A percentile compares a stretch with the other conserved stretches of the same genome.
phyloP scores from a whole-genome alignment of 2,113 vertebrate species.

The Pholis gunnellus region DNA sequence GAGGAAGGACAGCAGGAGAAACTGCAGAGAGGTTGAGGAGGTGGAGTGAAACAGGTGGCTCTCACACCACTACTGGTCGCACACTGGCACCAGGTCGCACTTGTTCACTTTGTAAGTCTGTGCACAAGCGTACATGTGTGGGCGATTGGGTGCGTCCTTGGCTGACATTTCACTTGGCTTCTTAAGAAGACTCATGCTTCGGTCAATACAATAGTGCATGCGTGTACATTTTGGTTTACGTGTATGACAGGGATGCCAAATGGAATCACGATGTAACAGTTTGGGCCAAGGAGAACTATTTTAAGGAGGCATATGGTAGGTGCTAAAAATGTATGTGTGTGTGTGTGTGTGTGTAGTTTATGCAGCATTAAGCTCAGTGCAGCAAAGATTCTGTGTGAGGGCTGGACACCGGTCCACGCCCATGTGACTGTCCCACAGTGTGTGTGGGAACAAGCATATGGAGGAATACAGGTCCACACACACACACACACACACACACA shows the following conservation, averaged over 20 bases:
- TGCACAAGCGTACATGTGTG: constrained; percentile 26
- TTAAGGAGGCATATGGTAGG: constrained; percentile 38
- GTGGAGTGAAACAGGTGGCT: constrained; percentile 72
- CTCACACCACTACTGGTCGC: constrained; percentile 53
- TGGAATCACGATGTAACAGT: background rate
- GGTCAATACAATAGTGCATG: background rate
- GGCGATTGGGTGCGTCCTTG: constrained; percentile 44
- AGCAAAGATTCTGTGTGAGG: constrained; percentile 29
- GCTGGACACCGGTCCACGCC: constrained; percentile 33
- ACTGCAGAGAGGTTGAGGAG: constrained; percentile 22
- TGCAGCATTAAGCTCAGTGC: constrained; percentile 2
- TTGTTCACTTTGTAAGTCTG: constrained; percentile 30
- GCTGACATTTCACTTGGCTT: constrained; percentile 25
- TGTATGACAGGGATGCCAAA: background rate
- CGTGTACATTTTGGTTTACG: background rate
- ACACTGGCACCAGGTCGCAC: constrained; percentile 38
- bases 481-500: background rate
- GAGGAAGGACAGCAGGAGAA: constrained; percentile 43
- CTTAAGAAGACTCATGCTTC: background rate
- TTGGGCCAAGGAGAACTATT: constrained; percentile 10
- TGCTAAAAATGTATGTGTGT: constrained; percentile 28
- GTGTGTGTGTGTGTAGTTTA: background rate
- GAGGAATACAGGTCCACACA: constrained; percentile 37
- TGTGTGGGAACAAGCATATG: constrained; percentile 73
- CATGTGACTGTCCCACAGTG: constrained; percentile 58